A percentile compares a stretch with the other conserved stretches of the same genome.
Conservation (phyloP, 2,888 invertebrate genomes). For the Drosophila emarginata region DNA sequence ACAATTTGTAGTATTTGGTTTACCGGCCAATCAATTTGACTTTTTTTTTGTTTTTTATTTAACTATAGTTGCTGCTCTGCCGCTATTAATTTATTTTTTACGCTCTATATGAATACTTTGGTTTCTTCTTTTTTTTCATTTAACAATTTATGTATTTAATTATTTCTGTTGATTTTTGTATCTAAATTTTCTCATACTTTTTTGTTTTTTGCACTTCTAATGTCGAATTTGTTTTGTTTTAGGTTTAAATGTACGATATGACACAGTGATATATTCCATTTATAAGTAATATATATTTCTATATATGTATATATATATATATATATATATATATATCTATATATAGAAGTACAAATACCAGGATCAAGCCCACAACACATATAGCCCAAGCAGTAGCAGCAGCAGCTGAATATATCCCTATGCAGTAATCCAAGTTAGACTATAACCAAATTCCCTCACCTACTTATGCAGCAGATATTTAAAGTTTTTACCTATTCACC, state of each 20-base stretch:
- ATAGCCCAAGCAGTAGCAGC: constrained; percentile 3
- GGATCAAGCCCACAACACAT: constrained; percentile 41
- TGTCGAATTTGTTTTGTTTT: constrained; percentile 20
- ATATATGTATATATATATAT: constrained; percentile 41
- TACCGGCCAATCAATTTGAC: constrained; percentile 52
- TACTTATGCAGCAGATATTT: background rate
- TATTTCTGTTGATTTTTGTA: constrained; percentile 25
- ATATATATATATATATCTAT: constrained; percentile 19
- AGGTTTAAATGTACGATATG: constrained; percentile 82
- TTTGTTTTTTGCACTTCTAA: constrained; percentile 19
- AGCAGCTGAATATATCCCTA: background rate
- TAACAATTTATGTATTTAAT: constrained; percentile 30
- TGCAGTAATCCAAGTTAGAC: background rate
- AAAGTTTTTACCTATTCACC: background rate
- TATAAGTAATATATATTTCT: constrained; percentile 24
- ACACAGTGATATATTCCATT: constrained; percentile 80
- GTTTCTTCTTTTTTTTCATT: constrained; percentile 36
- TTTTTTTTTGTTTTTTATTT: background rate
- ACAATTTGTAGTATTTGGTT: constrained; percentile 69
- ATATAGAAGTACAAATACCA: constrained; percentile 44
- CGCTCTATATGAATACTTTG: constrained; percentile 45
- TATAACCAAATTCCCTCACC: background rate
- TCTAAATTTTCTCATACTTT: constrained; percentile 42
- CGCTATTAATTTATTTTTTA: constrained; percentile 61
- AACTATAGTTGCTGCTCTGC: constrained; percentile 66